Evolutionary conservation across 2,888 invertebrate species (phyloP), one percentile per base, ranked within the genome.

Genomic region (Ennomos quercinarius): DNA sequence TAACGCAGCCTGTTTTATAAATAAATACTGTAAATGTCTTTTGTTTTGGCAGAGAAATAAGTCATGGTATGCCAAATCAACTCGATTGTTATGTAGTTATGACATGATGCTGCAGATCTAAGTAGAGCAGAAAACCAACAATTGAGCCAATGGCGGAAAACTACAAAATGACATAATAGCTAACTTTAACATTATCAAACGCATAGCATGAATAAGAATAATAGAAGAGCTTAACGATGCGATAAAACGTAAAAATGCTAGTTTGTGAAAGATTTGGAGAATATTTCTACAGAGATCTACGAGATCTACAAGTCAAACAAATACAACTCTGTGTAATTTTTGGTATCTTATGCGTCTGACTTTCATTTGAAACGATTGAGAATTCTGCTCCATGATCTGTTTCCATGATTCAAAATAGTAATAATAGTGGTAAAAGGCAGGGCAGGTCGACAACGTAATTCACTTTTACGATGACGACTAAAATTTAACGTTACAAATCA

Each of bases 121-220:
- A 61, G 39, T 61, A 57, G 57, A 61, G 61, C 61, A 57, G 27
- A 61, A 53, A 61, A 12, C 27, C 8, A 50, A 50, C 59, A 45
- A 56, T 47, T 51, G 42, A 36, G 52, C 10, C 39, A 11, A 12
- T 57, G 53, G 61, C 52, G 57, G 46, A 57, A 61, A 61, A 61
- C 40, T 35, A 48, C 37, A 34, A 17, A 17, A 61, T 61, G 48
- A 57, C 50, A 57, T 53, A 53, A 61, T 57, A 48, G 17, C 13
- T 36, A 17, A 36, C 10, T 53, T 48, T 44, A 38, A 38, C 44
- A 12, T 58, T 52, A 35, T 39, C 38, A 54, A 50, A 50, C 11
- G 35, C 41, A n/a, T 53, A 10, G 54, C 50, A 39, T 46, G 17
- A 42, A 27, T 27, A 27, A 27, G 6, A 27, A 60, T 42, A 55